Evolutionary conservation across 2,888 invertebrate genomes (phyloP).

Genomic region (Athalia rosae): DNA sequence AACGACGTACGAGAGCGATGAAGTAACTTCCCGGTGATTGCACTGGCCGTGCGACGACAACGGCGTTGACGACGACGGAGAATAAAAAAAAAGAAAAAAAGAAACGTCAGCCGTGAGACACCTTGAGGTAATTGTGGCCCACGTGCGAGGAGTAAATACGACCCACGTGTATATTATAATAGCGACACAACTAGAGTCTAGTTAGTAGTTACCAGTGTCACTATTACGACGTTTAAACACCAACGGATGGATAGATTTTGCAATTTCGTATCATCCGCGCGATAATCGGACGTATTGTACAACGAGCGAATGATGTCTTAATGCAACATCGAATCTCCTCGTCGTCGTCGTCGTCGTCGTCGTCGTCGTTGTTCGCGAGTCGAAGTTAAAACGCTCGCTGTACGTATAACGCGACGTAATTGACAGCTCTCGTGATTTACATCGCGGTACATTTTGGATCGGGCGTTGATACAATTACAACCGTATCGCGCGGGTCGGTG

Average conservation of each 20-base stretch:
- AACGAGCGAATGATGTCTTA: conserved; percentile 25
- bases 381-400: too few species aligned
- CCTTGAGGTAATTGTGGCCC: conserved; percentile 41
- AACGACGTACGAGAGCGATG: too few species aligned
- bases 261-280: conserved; percentile 16
- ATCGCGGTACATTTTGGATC: too few species aligned
- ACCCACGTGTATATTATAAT: background rate
- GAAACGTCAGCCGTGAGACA: conserved; percentile 40
- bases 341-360: background rate
- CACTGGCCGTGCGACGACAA: background rate
- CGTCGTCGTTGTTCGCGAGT: too few species aligned
- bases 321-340: background rate
- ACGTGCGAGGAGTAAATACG: conserved; percentile 8
- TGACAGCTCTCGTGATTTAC: too few species aligned
- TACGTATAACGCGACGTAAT: too few species aligned
- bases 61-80: too few species aligned
- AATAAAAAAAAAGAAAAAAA: too few species aligned
- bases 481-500: too few species aligned
- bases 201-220: conserved; percentile 21
- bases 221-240: conserved; percentile 7
- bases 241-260: conserved; percentile 17
- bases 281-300: background rate
- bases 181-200: conserved; percentile 27
- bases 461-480: too few species aligned
- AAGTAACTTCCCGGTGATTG: conserved; percentile 1